Evolutionary conservation across 2,797 vertebrate genomes (phyloP), one percentile per base, ranked within the genome.

Genomic region (Dallia pectoralis): DNA sequence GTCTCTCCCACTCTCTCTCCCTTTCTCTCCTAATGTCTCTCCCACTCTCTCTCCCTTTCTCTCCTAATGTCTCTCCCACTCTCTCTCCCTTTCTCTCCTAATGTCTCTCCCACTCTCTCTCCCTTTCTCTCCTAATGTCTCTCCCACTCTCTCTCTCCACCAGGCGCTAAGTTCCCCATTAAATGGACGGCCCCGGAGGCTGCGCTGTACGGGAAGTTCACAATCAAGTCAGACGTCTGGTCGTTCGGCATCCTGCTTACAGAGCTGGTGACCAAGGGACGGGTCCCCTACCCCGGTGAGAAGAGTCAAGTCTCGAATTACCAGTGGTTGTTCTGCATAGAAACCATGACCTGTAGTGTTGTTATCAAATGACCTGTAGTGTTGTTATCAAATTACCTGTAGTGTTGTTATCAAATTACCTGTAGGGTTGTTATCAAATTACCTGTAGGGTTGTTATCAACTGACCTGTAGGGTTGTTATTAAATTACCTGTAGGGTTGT

Each of bases 191-290:
- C 97, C 0, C 97, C 97, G 0, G 97, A 99, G 89, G 97, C 97
- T 0, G 97, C 97, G 0, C 89, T 99, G 30, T 99, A 97, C 0
- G 97, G 97, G 68, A 95, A 95, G 89, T 99, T 99, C 92, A 98
- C 97, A 77, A 99, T 99, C 89, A 99, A 99, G 89, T 99, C 97
- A 0, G 97, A 99, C 4, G 97, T 99, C 71, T 99, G 97, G 97
- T 98, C 96, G 9, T 99, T 98, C 67, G 97, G 97, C 73, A 97
- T 99, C 87, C 91, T 99, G 78, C 94, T 99, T 72, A 98, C 96
- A 44, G 97, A 99, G 88, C 94, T 98, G 86, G 96, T 96, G 84
- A 99, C 97, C 79, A 98, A 99, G 93, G 97, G 97, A 68, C 95
- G 97, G 90, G 97, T 99, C 74, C 97, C 97, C 12, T 99, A 99